Percentiles rank a stretch among this genome's conserved stretches.
These are phyloP conservation scores for Clarias macrocephalus DNA, from an alignment of 2,113 vertebrate genomes.

Conservation along the genomic window DNA sequence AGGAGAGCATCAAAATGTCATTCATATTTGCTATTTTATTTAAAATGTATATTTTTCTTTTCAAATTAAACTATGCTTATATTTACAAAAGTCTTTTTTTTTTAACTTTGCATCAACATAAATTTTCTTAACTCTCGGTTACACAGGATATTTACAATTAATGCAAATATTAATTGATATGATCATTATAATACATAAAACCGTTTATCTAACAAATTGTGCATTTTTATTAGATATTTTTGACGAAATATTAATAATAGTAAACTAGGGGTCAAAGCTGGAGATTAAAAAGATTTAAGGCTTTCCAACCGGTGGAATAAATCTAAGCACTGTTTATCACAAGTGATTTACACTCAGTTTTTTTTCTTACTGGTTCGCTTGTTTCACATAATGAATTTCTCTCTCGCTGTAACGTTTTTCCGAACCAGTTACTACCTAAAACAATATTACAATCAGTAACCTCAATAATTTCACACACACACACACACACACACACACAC, in stretches of 20 bases:
- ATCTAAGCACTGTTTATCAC: neutral
- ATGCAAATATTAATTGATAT: neutral
- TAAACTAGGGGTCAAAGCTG: neutral
- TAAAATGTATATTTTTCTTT: neutral
- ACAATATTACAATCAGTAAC: constrained; percentile 46
- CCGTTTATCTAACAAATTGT: neutral
- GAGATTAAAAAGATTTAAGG: neutral
- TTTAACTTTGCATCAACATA: no score
- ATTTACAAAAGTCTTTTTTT: neutral
- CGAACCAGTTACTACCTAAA: neutral
- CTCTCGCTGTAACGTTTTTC: neutral
- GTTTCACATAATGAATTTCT: neutral
- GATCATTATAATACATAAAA: neutral
- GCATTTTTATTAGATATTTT: neutral
- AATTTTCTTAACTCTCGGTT: neutral
- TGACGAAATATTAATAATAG: neutral
- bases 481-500: no score
- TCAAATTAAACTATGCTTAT: neutral
- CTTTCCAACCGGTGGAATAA: neutral
- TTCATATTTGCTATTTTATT: neutral
- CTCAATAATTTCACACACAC: constrained; percentile 51
- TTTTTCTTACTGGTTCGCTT: neutral
- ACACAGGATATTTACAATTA: neutral
- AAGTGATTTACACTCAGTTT: neutral
- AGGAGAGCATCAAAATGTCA: neutral